phyloP scores from a whole-genome alignment of 2,888 invertebrate species.

The Deroplatys truncata region DNA sequence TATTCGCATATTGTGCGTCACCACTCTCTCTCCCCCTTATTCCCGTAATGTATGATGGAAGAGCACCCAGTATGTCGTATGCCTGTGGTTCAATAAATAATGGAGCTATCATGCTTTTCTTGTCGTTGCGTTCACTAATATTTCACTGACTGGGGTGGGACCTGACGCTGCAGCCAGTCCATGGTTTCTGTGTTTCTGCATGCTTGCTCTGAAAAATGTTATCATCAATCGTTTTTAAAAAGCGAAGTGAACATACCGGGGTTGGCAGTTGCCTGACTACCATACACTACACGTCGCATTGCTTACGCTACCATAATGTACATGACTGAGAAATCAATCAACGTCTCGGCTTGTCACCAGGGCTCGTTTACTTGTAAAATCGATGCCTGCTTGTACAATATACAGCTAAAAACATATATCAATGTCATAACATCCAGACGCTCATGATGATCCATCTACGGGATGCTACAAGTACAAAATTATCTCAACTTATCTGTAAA shows the following conservation, averaged over 20 bases:
- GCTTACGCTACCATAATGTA: background rate
- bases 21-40: background rate
- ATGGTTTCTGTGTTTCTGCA: slow-evolving; percentile 17
- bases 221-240: slow-evolving; percentile 18
- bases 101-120: slow-evolving; percentile 16
- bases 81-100: slow-evolving; percentile 16
- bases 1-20: background rate
- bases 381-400: slow-evolving; percentile 19
- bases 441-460: background rate
- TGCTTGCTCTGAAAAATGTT: slow-evolving; percentile 15
- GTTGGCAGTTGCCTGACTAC: background rate
- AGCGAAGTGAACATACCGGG: background rate
- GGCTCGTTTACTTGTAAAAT: slow-evolving; percentile 32
- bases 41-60: slow-evolving; percentile 1
- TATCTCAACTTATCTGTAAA: too few relatives aligned
- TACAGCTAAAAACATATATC: slow-evolving; percentile 45
- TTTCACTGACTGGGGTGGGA: background rate
- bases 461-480: too few relatives aligned
- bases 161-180: background rate
- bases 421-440: slow-evolving; percentile 41
- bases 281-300: background rate
- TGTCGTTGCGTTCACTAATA: slow-evolving; percentile 7
- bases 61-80: slow-evolving; percentile 3
- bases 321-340: slow-evolving; percentile 32
- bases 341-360: slow-evolving; percentile 23